These are phyloP conservation scores for Pseudococcus longispinus DNA, from an alignment of 2,888 invertebrate species.

Conservation along the genomic window DNA sequence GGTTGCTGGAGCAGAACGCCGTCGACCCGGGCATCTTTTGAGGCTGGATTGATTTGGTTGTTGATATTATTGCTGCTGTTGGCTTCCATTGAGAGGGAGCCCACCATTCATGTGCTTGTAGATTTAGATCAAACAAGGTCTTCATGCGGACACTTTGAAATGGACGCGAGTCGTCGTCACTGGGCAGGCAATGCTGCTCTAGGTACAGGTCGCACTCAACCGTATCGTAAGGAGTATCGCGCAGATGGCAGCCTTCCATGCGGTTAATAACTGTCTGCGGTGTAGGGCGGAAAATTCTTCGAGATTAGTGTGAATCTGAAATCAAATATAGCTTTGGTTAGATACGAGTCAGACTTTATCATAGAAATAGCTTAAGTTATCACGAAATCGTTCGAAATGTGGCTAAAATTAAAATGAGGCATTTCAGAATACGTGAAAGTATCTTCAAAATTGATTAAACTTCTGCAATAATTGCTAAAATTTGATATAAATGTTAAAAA, in stretches of 20 bases:
- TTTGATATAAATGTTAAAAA: no score
- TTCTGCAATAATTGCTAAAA: no score
- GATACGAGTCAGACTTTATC: no score
- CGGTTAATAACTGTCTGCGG: constrained; percentile 41
- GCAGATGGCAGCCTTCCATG: constrained; percentile 53
- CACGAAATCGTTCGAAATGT: not conserved
- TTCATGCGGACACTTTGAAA: constrained; percentile 49
- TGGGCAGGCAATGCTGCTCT: constrained; percentile 45
- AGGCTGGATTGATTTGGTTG: constrained; percentile 7
- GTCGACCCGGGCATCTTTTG: not conserved
- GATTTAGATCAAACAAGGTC: constrained; percentile 24
- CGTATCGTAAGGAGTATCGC: constrained; percentile 43
- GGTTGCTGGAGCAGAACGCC: not conserved
- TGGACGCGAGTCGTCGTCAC: constrained; percentile 16
- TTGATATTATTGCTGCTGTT: constrained; percentile 32
- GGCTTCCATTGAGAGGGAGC: constrained; percentile 54
- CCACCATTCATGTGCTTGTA: constrained; percentile 50
- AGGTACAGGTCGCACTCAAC: constrained; percentile 49
- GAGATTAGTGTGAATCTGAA: constrained; percentile 18
- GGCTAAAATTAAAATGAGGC: no score
- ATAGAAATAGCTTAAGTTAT: no score
- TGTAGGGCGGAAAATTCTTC: constrained; percentile 41
- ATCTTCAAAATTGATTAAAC: no score
- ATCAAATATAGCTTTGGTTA: not conserved
- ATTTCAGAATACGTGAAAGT: no score